Conservation (phyloP, 2,888 invertebrate genomes). For the Onthophagus sagittarius region DNA sequence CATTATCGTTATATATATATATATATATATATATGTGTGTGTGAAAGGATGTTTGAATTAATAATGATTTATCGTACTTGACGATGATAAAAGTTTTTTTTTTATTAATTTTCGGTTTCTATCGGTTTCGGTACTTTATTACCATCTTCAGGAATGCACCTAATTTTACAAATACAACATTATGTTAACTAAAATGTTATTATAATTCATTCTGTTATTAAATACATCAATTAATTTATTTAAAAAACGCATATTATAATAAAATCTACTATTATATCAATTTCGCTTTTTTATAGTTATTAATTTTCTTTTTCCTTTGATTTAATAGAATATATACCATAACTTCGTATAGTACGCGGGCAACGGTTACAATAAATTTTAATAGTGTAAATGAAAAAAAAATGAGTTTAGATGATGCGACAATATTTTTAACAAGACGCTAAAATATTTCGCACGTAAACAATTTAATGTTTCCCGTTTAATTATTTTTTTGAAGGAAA, state of each 20-base stretch:
- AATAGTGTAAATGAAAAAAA: slow-evolving; percentile 16
- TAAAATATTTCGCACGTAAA: slow-evolving; percentile 20
- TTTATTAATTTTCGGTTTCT: no score
- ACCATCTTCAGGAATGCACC: no score
- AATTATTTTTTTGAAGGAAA: slow-evolving; percentile 2
- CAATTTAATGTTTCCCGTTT: slow-evolving; percentile 4
- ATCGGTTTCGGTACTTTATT: no score
- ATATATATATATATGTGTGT: no score
- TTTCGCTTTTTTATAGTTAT: neutral
- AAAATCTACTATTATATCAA: neutral
- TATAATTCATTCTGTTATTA: no score
- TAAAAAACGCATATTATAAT: neutral
- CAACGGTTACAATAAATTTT: slow-evolving; percentile 26
- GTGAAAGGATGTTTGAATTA: no score
- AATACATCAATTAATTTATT: no score
- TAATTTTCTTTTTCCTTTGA: slow-evolving; percentile 14
- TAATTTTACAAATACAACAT: no score
- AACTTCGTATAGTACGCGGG: slow-evolving; percentile 15
- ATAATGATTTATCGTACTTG: no score
- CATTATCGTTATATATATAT: no score
- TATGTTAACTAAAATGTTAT: no score
- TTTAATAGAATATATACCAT: neutral
- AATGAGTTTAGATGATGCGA: slow-evolving; percentile 23
- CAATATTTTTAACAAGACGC: slow-evolving; percentile 23
- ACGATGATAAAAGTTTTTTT: no score